Conservation (phyloP, 1,140 invertebrate genomes). For the Formica exsecta region DNA sequence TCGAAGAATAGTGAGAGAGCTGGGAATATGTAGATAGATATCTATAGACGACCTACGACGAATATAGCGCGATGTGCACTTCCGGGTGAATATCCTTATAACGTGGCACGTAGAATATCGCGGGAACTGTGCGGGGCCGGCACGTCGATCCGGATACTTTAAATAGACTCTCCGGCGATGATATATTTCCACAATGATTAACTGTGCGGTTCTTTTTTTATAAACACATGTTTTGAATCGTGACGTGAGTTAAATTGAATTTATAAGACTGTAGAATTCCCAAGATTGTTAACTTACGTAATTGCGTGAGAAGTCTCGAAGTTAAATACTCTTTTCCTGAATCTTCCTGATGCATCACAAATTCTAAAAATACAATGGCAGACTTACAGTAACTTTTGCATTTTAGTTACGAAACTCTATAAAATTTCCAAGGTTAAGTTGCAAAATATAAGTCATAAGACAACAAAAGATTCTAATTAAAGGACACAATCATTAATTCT, state of each 20-base stretch:
- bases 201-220: not conserved
- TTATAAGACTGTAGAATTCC: not conserved
- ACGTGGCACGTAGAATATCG: conserved; percentile 38
- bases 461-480: not conserved
- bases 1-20: conserved; percentile 44
- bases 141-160: conserved; percentile 51
- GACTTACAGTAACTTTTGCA: not conserved
- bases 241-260: not conserved
- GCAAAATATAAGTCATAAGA: not conserved
- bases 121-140: conserved; percentile 27
- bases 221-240: not conserved
- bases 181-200: conserved; percentile 19
- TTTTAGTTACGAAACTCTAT: not conserved
- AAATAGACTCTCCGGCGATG: conserved; percentile 38
- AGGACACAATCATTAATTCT: not conserved
- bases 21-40: conserved; percentile 64
- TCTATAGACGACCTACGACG: conserved; percentile 73
- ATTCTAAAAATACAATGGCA: not conserved
- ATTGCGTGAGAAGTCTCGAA: not conserved
- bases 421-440: not conserved
- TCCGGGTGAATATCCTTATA: conserved; percentile 76
- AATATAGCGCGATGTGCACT: conserved; percentile 72
- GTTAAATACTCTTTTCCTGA: not conserved
- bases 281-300: not conserved
- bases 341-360: not conserved